phyloP scores from a whole-genome alignment of 2,888 invertebrate genomes.

The Sinodicranocentrus sp. region DNA sequence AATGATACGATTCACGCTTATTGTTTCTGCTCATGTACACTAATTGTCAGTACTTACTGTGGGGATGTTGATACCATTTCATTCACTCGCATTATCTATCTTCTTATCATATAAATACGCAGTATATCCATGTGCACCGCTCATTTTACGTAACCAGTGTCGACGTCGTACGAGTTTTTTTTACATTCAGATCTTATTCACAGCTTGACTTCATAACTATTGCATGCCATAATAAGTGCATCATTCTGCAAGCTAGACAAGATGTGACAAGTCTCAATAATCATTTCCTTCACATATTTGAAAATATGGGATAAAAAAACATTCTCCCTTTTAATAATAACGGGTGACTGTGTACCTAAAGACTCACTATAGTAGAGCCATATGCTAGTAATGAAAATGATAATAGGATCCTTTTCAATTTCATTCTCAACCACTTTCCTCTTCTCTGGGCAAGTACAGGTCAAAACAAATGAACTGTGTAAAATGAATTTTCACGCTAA shows the following conservation, averaged over 20 bases:
- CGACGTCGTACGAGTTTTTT: not conserved
- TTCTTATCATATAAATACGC: too few species aligned
- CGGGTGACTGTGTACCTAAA: not conserved
- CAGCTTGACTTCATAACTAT: not conserved
- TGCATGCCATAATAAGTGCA: constrained; percentile 6
- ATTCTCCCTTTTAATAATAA: too few species aligned
- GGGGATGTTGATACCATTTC: constrained; percentile 1
- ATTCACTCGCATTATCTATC: too few species aligned
- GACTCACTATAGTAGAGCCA: not conserved
- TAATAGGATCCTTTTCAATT: constrained; percentile 9
- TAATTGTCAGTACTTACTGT: constrained; percentile 52
- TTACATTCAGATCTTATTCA: not conserved
- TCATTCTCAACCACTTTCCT: not conserved
- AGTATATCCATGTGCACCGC: not conserved
- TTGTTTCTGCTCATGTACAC: constrained; percentile 39
- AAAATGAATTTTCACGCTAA: constrained; percentile 47
- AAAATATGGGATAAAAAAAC: not conserved
- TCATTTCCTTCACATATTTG: not conserved
- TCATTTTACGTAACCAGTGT: not conserved
- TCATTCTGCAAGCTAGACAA: not conserved
- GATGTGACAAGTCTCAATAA: not conserved
- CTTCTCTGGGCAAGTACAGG: constrained; percentile 26
- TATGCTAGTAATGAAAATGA: not conserved
- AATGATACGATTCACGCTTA: constrained; percentile 49
- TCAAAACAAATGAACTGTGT: constrained; percentile 41